A percentile compares a stretch with the other conserved stretches of the same genome.
phyloP scores from a whole-genome alignment of 1,140 invertebrate species.

The Zaprionus nigranus region DNA sequence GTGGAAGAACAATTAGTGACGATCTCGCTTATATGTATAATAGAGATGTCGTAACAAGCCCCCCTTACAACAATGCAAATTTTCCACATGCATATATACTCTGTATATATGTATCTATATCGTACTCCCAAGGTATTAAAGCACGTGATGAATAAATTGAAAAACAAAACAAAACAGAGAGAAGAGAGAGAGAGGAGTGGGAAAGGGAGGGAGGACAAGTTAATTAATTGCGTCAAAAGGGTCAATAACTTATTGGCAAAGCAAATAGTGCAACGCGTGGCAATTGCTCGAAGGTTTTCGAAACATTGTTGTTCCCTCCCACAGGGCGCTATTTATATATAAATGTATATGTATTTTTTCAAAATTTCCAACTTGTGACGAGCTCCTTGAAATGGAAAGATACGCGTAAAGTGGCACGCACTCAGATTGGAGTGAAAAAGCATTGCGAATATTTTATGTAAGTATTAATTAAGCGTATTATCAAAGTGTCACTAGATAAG shows the following conservation, averaged over 20 bases:
- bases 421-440: neutral
- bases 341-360: neutral
- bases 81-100: neutral
- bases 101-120: neutral
- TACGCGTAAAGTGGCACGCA: neutral
- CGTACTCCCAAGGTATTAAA: neutral
- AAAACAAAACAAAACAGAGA: constrained; percentile 38
- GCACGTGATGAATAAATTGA: constrained; percentile 35
- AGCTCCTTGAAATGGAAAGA: constrained; percentile 14
- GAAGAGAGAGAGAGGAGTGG: neutral
- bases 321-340: neutral
- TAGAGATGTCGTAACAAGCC: constrained; percentile 3
- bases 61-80: neutral
- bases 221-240: constrained; percentile 38
- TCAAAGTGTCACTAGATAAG: constrained; percentile 50
- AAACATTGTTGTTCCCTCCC: constrained; percentile 2
- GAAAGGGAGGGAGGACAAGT: neutral
- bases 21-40: constrained; percentile 1
- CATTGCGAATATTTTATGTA: constrained; percentile 22
- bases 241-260: constrained; percentile 59
- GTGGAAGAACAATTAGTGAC: constrained; percentile 3
- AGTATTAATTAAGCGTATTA: constrained; percentile 38
- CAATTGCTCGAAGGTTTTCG: neutral
- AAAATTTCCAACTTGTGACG: constrained; percentile 1
- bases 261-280: constrained; percentile 30